phyloP scores from a whole-genome alignment of 2,113 vertebrate species.

The Phrynocephalus versicolor region DNA sequence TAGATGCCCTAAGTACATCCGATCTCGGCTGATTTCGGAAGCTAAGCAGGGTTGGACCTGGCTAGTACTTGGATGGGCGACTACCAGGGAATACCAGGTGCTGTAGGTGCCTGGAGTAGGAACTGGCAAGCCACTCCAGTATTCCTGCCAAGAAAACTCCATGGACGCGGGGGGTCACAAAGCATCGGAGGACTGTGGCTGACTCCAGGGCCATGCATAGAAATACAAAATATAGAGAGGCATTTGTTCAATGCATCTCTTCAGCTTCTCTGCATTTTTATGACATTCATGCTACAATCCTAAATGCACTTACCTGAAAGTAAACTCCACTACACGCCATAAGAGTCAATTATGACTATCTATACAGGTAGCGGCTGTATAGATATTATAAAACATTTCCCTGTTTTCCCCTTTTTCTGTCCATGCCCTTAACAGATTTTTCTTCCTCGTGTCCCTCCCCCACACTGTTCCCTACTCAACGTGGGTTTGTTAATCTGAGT shows the following conservation, averaged over 20 bases:
- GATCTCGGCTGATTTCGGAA: too few relatives aligned
- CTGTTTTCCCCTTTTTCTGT: not conserved
- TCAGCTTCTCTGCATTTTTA: not conserved
- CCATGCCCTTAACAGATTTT: not conserved
- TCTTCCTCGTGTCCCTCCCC: not conserved
- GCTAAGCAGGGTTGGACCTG: too few relatives aligned
- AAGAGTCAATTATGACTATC: not conserved
- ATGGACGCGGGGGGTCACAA: too few relatives aligned
- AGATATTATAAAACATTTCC: not conserved
- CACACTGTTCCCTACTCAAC: not conserved
- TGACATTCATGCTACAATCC: not conserved
- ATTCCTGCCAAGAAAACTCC: too few relatives aligned
- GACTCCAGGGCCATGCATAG: not conserved
- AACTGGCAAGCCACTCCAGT: too few relatives aligned
- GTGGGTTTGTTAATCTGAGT: slow-evolving; percentile 24
- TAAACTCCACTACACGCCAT: not conserved
- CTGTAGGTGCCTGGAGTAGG: too few relatives aligned
- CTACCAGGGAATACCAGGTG: too few relatives aligned
- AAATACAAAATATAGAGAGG: not conserved
- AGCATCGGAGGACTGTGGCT: too few relatives aligned
- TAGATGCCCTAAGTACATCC: too few relatives aligned
- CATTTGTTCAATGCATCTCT: too few relatives aligned
- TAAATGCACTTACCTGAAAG: not conserved
- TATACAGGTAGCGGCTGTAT: not conserved
- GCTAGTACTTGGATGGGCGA: too few relatives aligned